These are phyloP conservation scores for Sminthopsis crassicaudata DNA, from an alignment of 2,113 vertebrate species.

Conservation along the genomic window DNA sequence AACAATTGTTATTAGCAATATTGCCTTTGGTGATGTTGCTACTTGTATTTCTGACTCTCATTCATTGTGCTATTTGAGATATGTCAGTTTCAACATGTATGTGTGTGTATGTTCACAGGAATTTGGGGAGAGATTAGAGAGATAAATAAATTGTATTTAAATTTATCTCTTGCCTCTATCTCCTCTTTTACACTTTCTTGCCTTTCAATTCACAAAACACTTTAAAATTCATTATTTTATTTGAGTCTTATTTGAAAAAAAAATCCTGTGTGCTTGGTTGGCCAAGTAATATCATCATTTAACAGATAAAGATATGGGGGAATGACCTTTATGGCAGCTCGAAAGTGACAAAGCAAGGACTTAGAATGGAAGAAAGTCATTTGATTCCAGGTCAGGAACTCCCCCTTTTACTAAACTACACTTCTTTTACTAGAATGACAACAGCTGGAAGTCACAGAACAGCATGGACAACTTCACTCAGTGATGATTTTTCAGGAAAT, in stretches of 20 bases:
- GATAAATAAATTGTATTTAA: background rate
- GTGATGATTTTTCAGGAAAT: constrained; percentile 31
- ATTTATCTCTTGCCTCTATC: background rate
- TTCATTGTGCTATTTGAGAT: background rate
- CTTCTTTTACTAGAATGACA: background rate
- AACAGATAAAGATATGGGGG: background rate
- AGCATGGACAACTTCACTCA: background rate
- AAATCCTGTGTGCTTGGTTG: background rate
- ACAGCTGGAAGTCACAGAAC: background rate
- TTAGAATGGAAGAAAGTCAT: background rate
- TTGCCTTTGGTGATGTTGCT: background rate
- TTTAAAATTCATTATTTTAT: constrained; percentile 15
- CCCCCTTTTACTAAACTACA: background rate
- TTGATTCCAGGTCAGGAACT: background rate
- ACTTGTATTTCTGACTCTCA: background rate
- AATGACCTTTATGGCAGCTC: background rate
- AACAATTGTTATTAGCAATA: too few relatives aligned
- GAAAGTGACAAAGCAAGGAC: background rate
- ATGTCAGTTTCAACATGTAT: background rate
- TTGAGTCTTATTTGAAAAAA: constrained; percentile 13
- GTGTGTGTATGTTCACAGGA: background rate
- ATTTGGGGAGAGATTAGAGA: background rate
- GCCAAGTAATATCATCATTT: background rate
- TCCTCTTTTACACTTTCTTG: background rate
- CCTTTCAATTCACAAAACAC: background rate